A percentile compares a stretch with the other conserved stretches of the same genome.
phyloP scores from a whole-genome alignment of 2,888 invertebrate genomes.

The Diogma glabrata region DNA sequence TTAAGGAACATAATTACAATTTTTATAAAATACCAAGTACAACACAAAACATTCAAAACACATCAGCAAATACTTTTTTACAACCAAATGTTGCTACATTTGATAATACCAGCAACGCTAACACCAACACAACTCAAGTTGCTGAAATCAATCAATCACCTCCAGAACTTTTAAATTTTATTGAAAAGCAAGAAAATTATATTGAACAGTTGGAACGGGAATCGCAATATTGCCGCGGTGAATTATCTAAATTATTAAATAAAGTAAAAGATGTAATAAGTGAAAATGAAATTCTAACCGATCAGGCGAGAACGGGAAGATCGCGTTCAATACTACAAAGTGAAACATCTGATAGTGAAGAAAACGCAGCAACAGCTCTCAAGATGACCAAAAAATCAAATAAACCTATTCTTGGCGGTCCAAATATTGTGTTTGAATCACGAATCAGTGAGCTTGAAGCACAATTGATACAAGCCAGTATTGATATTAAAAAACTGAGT shows the following conservation, averaged over 20 bases:
- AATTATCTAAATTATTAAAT: conserved; percentile 60
- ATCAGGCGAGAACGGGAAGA: conserved; percentile 60
- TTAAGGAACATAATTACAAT: neutral
- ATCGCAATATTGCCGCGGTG: conserved; percentile 72
- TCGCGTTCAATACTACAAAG: conserved; percentile 45
- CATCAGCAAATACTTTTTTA: neutral
- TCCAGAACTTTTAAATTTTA: conserved; percentile 63
- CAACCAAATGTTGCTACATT: no score
- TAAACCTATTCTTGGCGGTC: conserved; percentile 49
- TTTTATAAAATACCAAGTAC: neutral
- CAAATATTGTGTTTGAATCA: conserved; percentile 72
- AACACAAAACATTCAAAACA: neutral
- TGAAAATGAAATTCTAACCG: conserved; percentile 71
- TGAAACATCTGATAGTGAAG: conserved; percentile 47
- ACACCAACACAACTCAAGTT: conserved; percentile 24
- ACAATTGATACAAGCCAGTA: conserved; percentile 63
- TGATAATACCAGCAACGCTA: no score
- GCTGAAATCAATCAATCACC: conserved; percentile 38
- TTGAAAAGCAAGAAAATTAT: conserved; percentile 77
- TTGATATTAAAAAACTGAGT: conserved; percentile 61
- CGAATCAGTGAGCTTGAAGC: conserved; percentile 76
- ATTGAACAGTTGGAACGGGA: conserved; percentile 77
- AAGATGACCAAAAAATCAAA: conserved; percentile 24
- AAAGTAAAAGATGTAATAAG: conserved; percentile 79
- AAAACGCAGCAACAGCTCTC: no score